Evolutionary conservation across 2,888 invertebrate genomes (phyloP).

Genomic region (Lasioglossum leucozonium): DNA sequence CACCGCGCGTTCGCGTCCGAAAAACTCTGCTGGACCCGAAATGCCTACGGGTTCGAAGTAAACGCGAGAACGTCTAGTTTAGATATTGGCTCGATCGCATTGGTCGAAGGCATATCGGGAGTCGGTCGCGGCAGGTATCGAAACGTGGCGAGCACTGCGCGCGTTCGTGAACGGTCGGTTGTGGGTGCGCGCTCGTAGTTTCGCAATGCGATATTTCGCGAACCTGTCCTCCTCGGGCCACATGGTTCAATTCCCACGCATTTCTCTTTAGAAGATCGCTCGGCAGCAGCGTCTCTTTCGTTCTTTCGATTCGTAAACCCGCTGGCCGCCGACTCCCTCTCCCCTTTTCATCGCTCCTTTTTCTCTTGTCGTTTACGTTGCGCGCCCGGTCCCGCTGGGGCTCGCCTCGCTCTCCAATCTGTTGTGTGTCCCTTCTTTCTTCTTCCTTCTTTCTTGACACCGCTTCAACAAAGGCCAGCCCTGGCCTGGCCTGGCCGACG

Average conservation of each 20-base stretch:
- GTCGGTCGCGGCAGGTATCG: not conserved
- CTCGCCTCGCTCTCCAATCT: slow-evolving; percentile 19
- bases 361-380: slow-evolving; percentile 34
- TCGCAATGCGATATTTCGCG: slow-evolving; percentile 80
- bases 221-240: slow-evolving; percentile 76
- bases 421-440: not conserved
- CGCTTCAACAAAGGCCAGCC: slow-evolving; percentile 69
- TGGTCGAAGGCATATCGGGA: not conserved
- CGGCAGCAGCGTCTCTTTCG: slow-evolving; percentile 30
- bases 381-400: slow-evolving; percentile 37
- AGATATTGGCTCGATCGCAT: too few relatives aligned
- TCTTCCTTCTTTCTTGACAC: slow-evolving; percentile 48
- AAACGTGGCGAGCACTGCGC: not conserved
- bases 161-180: not conserved
- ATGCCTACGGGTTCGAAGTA: too few relatives aligned
- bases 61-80: too few relatives aligned
- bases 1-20: too few relatives aligned
- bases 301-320: slow-evolving; percentile 12
- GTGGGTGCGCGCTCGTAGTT: slow-evolving; percentile 54
- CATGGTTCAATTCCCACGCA: slow-evolving; percentile 81
- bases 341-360: slow-evolving; percentile 34
- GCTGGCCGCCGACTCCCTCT: slow-evolving; percentile 22
- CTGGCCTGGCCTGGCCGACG: slow-evolving; percentile 49
- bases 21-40: too few relatives aligned
- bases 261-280: slow-evolving; percentile 72